Conservation (phyloP, 1,140 invertebrate genomes). For the Drosophila paulistorum region DNA sequence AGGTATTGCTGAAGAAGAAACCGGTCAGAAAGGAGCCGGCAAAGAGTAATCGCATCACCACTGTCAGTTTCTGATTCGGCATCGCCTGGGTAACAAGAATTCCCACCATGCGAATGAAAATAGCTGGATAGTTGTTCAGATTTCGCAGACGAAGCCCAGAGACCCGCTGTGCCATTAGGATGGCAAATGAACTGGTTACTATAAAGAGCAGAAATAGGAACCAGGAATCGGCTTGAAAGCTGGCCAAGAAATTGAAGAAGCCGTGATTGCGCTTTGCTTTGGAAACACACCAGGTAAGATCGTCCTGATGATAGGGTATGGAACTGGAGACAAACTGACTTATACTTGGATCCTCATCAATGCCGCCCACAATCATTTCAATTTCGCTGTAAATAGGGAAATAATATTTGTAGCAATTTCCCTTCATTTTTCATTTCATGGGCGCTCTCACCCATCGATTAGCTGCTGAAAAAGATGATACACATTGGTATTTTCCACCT, state of each 20-base stretch:
- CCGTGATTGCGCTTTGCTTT: conserved; percentile 58
- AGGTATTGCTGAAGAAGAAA: conserved; percentile 73
- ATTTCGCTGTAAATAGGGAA: conserved; percentile 47
- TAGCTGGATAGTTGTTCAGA: conserved; percentile 48
- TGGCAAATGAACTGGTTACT: conserved; percentile 44
- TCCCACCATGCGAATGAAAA: conserved; percentile 55
- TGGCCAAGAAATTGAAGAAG: conserved; percentile 73
- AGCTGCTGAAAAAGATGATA: conserved; percentile 75
- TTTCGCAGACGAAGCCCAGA: conserved; percentile 19
- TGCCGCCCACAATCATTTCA: conserved; percentile 76
- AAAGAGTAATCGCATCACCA: conserved; percentile 49
- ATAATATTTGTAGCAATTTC: not conserved
- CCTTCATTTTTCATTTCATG: not conserved
- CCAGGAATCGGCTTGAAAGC: conserved; percentile 53
- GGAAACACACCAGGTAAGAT: conserved; percentile 79
- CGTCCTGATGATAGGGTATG: conserved; percentile 75
- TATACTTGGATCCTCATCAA: conserved; percentile 76
- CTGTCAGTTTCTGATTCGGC: conserved; percentile 24
- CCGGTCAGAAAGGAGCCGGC: conserved; percentile 54
- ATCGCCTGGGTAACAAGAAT: conserved; percentile 66
- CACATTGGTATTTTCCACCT: conserved; percentile 67
- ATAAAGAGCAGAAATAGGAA: conserved; percentile 54
- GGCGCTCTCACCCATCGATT: conserved; percentile 64
- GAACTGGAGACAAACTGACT: conserved; percentile 74
- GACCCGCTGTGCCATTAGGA: conserved; percentile 49